A percentile compares a stretch with the other conserved stretches of the same genome.
Conservation (phyloP, 2,113 vertebrate genomes). For the Antennarius striatus region DNA sequence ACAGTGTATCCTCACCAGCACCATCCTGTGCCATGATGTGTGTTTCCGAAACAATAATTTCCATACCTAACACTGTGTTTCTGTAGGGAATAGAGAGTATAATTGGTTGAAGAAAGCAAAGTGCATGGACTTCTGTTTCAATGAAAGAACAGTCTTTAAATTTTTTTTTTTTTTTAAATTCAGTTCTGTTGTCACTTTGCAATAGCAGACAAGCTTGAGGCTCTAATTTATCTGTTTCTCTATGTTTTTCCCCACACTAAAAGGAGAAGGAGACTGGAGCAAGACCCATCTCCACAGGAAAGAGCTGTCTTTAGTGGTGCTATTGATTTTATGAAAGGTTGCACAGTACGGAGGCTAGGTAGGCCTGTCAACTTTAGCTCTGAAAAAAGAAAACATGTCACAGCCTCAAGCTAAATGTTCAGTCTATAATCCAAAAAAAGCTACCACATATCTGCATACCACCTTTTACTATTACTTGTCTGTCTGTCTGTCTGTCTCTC, state of each 20-base stretch:
- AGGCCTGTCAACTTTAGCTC: constrained; percentile 70
- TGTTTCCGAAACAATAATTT: constrained; percentile 43
- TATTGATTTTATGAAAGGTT: constrained; percentile 83
- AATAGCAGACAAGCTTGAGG: constrained; percentile 38
- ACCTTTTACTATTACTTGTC: neutral
- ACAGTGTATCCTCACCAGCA: too few relatives aligned
- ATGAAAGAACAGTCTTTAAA: neutral
- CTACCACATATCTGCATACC: constrained; percentile 24
- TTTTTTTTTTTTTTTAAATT: constrained; percentile 14
- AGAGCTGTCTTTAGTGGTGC: constrained; percentile 73
- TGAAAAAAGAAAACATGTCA: constrained; percentile 42
- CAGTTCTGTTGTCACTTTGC: constrained; percentile 54
- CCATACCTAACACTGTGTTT: constrained; percentile 20
- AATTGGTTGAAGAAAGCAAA: constrained; percentile 57
- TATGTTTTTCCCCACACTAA: constrained; percentile 62
- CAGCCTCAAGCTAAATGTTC: constrained; percentile 66
- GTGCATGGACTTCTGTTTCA: constrained; percentile 55
- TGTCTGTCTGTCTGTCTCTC: too few relatives aligned
- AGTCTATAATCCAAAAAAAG: constrained; percentile 48
- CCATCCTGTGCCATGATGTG: too few relatives aligned
- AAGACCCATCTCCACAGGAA: constrained; percentile 56
- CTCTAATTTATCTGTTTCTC: constrained; percentile 77
- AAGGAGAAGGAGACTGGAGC: constrained; percentile 60
- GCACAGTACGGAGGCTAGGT: constrained; percentile 68
- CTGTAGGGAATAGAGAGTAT: constrained; percentile 42